Evolutionary conservation across 2,888 invertebrate species (phyloP), one percentile per base, ranked within the genome.

Genomic region (Incurvaria masculella): DNA sequence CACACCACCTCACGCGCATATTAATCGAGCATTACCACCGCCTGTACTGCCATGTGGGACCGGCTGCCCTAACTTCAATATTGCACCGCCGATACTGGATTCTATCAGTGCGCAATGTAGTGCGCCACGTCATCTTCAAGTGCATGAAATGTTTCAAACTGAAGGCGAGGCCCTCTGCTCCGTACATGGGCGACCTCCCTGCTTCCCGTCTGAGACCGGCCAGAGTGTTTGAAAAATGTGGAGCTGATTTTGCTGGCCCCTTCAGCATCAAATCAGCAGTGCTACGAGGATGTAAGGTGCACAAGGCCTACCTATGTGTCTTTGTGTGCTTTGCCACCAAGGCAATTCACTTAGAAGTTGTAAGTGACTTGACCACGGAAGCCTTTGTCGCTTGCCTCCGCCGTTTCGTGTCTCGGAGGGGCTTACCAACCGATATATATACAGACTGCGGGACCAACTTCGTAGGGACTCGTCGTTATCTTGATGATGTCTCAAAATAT

Each of bases 401-500:
- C 14, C 46, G 51, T 4, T 55, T 53, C 40, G 45, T 49, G 4
- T 33, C 45, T 11, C 20, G 52, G 16, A 42, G 53, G 14, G 53
- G 55, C 1, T n/a, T 39, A 5, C 17, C 16, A 16, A 16, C 41
- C 16, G 41, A 41, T 14, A 6, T 33, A 4, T 33, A 33, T 14
- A 33, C 8, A 8, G 54, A 54, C 43, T 42, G 48, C 20, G 53
- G 55, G 8, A 51, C 47, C 10, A 55, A 53, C 21, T 55, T 39
- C 46, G 23, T 46, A 17, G 55, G 53, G 10, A 44, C 52, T 2
- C 11, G 45, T 11, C 48, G 49, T 4, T 33, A 51, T 14, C 40
- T 51, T n/a, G 23, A 27, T 1, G 50, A 50, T 14, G 17, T 52
- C 11, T 6, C 26, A 18, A 10, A 21, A 2, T 50, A 33, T 14